Base-by-base conservation (phyloP, 2,888 invertebrate genomes). In the Pyrrhia umbra region DNA sequence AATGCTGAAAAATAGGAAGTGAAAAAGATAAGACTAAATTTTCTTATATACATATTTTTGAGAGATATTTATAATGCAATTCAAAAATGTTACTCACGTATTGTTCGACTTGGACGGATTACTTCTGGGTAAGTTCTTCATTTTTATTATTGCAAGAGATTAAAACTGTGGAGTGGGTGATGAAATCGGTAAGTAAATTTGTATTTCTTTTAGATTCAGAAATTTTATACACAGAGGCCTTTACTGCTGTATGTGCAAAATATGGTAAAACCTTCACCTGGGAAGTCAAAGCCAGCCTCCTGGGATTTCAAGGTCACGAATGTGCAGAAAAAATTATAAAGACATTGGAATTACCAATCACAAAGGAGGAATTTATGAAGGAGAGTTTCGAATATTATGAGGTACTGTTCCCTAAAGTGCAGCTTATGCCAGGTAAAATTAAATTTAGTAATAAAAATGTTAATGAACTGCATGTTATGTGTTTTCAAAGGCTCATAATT, bases 201-300 rank as follows among this genome's bases (percentile, higher is more conserved):
- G 9, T 20, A 15, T 55, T n/a, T 45, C 15, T 90, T 93, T 77
- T 92, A 98, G 98, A 98, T 95, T 97, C 98, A 30, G 98, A 98
- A 91, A 90, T 87, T 15, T 90, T 97, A 16, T 98, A 98, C 85
- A 96, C 97, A 8, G 91, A 96, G 86, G 97, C 96, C 3, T 96
- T 96, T 80, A 96, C 97, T 85, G 95, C 91, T 78, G 95, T 97
- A 23, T 95, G 96, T 74, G 95, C 95, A 64, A 95, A 95, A 62
- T 98, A 96, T 92, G 97, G 96, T 0, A 97, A 97, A 88, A 92
- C 90, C 8, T 98, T 97, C 86, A 97, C 97, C 0, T 97, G 97
- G 97, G 97, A 97, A 34, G 86, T 97, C 20, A 98, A 98, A 90
- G 90, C 95, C 5, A 93, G 93, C 68, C 85, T 96, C 37, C 96